Percentiles rank a stretch among this genome's conserved stretches.
These are phyloP conservation scores for Acanthosepion pharaonis DNA, from an alignment of 2,888 invertebrate genomes.

Conservation along the genomic window DNA sequence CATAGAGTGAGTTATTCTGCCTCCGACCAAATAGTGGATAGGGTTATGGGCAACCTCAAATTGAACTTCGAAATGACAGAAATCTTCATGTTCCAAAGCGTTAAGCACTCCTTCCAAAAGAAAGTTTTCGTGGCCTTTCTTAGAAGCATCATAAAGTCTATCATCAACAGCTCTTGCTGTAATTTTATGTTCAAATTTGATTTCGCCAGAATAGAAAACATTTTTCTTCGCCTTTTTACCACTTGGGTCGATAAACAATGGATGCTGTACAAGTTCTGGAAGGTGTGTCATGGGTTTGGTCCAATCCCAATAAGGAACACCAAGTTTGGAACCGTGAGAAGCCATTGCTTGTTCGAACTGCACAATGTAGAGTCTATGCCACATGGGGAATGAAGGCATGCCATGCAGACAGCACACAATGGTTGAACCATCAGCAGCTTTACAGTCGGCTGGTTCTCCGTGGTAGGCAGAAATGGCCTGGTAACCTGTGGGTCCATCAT, in stretches of 20 bases:
- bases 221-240: slow-evolving; percentile 53
- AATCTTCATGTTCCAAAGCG: slow-evolving; percentile 55
- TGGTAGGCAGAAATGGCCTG: slow-evolving; percentile 54
- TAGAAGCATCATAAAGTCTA: slow-evolving; percentile 51
- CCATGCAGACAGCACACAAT: slow-evolving; percentile 55
- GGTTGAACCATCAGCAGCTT: slow-evolving; percentile 40
- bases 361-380: slow-evolving; percentile 54
- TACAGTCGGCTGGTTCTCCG: slow-evolving; percentile 54
- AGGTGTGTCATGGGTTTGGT: slow-evolving; percentile 51
- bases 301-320: slow-evolving; percentile 58
- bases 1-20: slow-evolving; percentile 53
- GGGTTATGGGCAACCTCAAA: slow-evolving; percentile 56
- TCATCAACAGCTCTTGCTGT: slow-evolving; percentile 56
- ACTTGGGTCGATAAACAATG: slow-evolving; percentile 47
- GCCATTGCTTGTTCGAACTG: slow-evolving; percentile 51
- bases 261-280: slow-evolving; percentile 52
- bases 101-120: slow-evolving; percentile 54
- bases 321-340: slow-evolving; percentile 47
- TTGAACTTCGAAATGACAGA: slow-evolving; percentile 57
- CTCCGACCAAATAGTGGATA: slow-evolving; percentile 57
- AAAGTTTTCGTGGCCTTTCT: slow-evolving; percentile 49
- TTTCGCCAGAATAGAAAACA: slow-evolving; percentile 54
- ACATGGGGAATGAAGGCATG: slow-evolving; percentile 54
- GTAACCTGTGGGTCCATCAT: slow-evolving; percentile 50
- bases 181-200: slow-evolving; percentile 48